Evolutionary conservation across 2,113 vertebrate genomes (phyloP).

Genomic region (Bufo gargarizans): DNA sequence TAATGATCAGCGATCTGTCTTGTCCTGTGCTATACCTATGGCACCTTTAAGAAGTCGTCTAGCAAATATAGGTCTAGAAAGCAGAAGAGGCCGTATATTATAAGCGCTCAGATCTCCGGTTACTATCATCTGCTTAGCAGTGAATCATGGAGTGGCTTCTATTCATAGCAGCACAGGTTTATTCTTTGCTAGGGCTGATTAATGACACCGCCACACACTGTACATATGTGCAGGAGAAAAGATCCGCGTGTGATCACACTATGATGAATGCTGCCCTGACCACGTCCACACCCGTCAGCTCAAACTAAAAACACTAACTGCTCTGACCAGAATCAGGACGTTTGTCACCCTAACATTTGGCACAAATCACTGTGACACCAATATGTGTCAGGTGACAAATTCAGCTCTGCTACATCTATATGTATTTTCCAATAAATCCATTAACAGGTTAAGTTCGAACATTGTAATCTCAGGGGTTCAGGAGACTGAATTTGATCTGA

Average conservation of each 20-base stretch:
- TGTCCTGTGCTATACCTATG: no score
- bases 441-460: no score
- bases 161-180: not conserved
- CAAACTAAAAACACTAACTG: no score
- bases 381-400: no score
- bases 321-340: no score
- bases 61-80: not conserved
- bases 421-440: no score
- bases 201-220: conserved; percentile 3
- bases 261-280: not conserved
- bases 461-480: not conserved
- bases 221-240: not conserved
- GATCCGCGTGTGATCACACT: not conserved
- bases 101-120: not conserved
- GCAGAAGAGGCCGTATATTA: not conserved
- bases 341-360: no score
- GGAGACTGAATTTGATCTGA: not conserved
- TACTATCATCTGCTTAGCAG: conserved; percentile 1
- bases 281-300: not conserved
- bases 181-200: not conserved
- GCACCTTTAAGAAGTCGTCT: not conserved
- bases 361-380: no score
- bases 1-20: no score
- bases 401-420: no score
- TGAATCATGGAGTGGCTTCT: conserved; percentile 2